Base-by-base conservation (phyloP, 2,888 invertebrate genomes). In the Selenia dentaria region DNA sequence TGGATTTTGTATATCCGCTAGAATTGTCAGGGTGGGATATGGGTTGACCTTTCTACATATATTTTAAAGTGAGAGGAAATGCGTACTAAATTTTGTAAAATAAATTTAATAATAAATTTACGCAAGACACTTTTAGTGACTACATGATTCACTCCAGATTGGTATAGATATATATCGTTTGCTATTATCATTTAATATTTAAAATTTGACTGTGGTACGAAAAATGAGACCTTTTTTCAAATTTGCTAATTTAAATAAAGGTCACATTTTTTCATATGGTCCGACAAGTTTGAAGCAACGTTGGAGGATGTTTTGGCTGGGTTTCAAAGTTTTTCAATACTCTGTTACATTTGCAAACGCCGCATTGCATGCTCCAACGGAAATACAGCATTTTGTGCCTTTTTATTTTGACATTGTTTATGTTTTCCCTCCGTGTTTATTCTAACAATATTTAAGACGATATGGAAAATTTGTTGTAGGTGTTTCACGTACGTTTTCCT, bases 301-400 rank as follows among this genome's bases (percentile, higher is more conserved):
- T 28, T 25, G 27, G 32, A 25, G 34, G 29, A 44, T 40, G 2
- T 52, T 64, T 67, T 63, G 60, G 62, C 59, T 57, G 51, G 54
- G 58, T 60, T 64, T 66, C 66, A 64, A 45, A 59, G 54, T 5
- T 57, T n/a, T n/a, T 57, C 39, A 27, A 44, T 35, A 35, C 46
- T 26, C 58, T 57, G 58, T 60, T 63, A 57, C 48, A 35, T 41
- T 56, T 52, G 52, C 43, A 40, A 51, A 50, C 28, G 44, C 51
- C 47, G 47, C 51, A 54, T 35, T 48, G 45, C 48, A 36, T 46
- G 33, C 10, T 29, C 6, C 12, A 32, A 28, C 6, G 31, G 25
- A 26, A 37, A 41, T 25, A 38, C n/a, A 16, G 33, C 6, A 12
- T 20, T 27, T 18, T 16, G 18, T 4, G 33, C 13, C 2, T n/a